Percentiles rank a stretch among this genome's conserved stretches.
These are phyloP conservation scores for Buceros bicornis DNA, from an alignment of 2,797 vertebrate genomes.

Conservation along the genomic window DNA sequence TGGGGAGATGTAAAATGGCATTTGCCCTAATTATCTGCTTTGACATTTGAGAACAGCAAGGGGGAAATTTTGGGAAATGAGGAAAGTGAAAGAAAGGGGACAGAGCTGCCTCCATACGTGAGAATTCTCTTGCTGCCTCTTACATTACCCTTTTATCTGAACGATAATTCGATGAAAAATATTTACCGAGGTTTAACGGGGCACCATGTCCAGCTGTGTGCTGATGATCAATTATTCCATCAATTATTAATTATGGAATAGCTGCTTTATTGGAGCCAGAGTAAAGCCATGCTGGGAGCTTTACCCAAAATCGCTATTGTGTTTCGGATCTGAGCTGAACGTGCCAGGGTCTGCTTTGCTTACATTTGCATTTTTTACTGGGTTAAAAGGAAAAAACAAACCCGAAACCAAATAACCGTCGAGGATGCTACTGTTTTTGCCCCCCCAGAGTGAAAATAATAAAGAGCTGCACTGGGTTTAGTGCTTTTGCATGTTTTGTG, in stretches of 20 bases:
- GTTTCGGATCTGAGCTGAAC: slow-evolving; percentile 51
- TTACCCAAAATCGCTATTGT: slow-evolving; percentile 69
- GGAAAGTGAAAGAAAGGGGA: neutral
- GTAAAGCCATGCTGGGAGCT: slow-evolving; percentile 64
- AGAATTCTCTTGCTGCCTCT: neutral
- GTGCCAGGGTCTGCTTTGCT: slow-evolving; percentile 79
- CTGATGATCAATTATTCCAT: slow-evolving; percentile 52
- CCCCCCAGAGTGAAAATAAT: slow-evolving; percentile 69
- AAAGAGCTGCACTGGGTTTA: slow-evolving; percentile 50
- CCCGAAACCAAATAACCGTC: slow-evolving; percentile 26
- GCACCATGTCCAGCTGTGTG: slow-evolving; percentile 3
- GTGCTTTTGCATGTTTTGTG: slow-evolving; percentile 43
- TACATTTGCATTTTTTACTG: slow-evolving; percentile 83
- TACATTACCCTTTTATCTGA: neutral
- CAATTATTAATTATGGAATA: slow-evolving; percentile 69
- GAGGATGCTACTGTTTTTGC: slow-evolving; percentile 43
- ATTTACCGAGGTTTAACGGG: neutral
- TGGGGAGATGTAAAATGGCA: neutral
- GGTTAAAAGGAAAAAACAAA: slow-evolving; percentile 13
- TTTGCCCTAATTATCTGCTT: slow-evolving; percentile 3
- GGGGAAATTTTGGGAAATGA: slow-evolving; percentile 28
- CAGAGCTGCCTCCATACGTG: neutral
- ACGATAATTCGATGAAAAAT: neutral
- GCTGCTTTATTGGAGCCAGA: slow-evolving; percentile 63
- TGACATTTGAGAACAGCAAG: slow-evolving; percentile 7